Evolutionary conservation across 2,888 invertebrate genomes (phyloP), one percentile per base, ranked within the genome.

Genomic region (Plagodis pulveraria): DNA sequence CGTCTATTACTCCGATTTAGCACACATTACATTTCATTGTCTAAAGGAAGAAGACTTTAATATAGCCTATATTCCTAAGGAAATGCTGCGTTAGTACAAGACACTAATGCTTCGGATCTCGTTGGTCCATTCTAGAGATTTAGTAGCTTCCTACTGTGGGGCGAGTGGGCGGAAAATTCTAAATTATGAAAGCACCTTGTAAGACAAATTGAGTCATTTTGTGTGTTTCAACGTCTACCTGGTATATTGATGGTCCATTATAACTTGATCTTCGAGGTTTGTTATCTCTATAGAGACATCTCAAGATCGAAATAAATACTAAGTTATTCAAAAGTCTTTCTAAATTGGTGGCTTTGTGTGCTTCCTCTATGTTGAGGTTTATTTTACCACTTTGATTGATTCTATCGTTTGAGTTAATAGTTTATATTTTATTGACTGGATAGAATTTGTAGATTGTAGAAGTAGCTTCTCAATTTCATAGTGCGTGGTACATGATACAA

Each of bases 161-260:
- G 72, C 70, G 63, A 74, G 88, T 85, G 78, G 87, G 87, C 77
- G 84, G 75, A 78, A 43, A 47, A 78, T 77, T 77, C 80, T 87
- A 84, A 88, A 87, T 89, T 86, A 87, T 81, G 80, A 66, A 80
- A 80, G 80, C 83, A 86, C 83, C 68, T 69, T 68, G 72, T 22
- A 81, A 82, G 84, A 86, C 83, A 86, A 87, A 88, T 88, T 86
- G 87, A 86, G 81, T 77, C 76, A 82, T 86, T 87, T 82, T 73
- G 73, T 79, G 70, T 71, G 71, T 77, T 77, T 77, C 78, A 79
- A 78, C 75, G 78, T 80, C 74, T 76, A 76, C 74, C 77, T 78
- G 74, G 72, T 67, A 61, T 63, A 57, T 58, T 72, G 69, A 76
- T 55, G 65, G 67, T 69, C 61, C 72, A 65, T 57, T 60, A 54